Evolutionary conservation across 1,140 invertebrate species (phyloP).

Genomic region (Harpegnathos saltator): DNA sequence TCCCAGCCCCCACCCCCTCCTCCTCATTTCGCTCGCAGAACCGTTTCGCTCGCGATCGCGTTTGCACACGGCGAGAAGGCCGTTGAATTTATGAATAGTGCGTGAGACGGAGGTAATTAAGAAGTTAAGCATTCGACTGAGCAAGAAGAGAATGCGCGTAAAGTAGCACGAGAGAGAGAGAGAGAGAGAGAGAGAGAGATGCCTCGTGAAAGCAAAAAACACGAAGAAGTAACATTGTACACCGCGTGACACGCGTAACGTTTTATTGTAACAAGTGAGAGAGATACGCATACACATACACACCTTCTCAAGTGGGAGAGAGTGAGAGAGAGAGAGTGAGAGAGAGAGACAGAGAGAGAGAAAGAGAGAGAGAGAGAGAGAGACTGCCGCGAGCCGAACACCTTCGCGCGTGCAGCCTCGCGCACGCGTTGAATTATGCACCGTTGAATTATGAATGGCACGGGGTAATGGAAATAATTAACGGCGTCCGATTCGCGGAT

Average conservation of each 20-base stretch:
- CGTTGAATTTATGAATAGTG: constrained; percentile 27
- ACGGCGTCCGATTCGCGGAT: constrained; percentile 58
- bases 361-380: too few relatives aligned
- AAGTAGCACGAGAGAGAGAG: background rate
- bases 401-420: constrained; percentile 28
- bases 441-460: constrained; percentile 62
- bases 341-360: too few relatives aligned
- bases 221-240: background rate
- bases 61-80: background rate
- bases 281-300: background rate
- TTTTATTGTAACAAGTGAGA: background rate
- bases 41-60: constrained; percentile 20
- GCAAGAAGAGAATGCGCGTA: background rate
- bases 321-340: too few relatives aligned
- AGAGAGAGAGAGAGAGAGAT: background rate
- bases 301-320: too few relatives aligned
- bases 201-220: constrained; percentile 19
- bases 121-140: constrained; percentile 16
- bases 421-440: constrained; percentile 54
- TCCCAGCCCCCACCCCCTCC: background rate
- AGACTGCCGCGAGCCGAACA: background rate
- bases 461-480: constrained; percentile 67
- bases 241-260: background rate
- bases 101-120: constrained; percentile 28
- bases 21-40: constrained; percentile 2